phyloP scores from a whole-genome alignment of 2,797 vertebrate genomes.

The Dendrocincla fuliginosa region DNA sequence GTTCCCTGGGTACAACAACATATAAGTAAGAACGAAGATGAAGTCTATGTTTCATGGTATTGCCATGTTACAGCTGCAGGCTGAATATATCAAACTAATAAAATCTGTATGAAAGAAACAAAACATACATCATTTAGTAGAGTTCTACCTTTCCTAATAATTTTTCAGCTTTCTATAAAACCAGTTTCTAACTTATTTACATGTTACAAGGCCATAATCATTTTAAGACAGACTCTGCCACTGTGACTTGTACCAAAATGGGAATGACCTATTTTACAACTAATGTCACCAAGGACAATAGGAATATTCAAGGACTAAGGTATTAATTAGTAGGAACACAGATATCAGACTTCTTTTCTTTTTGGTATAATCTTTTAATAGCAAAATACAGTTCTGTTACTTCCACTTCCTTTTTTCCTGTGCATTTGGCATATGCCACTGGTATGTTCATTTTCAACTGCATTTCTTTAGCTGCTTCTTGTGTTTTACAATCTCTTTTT shows the following conservation, averaged over 20 bases:
- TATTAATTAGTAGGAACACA: background rate
- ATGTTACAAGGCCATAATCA: background rate
- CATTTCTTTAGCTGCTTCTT: background rate
- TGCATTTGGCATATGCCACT: background rate
- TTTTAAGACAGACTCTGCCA: background rate
- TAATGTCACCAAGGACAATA: background rate
- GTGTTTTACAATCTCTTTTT: background rate
- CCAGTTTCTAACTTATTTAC: background rate
- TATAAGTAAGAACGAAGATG: background rate
- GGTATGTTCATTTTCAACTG: background rate
- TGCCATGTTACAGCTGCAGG: background rate
- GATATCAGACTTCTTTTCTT: background rate
- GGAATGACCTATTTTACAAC: background rate
- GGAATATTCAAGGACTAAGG: background rate
- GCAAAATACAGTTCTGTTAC: background rate
- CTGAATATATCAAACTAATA: background rate
- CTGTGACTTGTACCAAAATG: background rate
- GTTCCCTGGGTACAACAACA: background rate
- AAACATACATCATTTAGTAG: background rate
- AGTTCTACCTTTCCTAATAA: background rate
- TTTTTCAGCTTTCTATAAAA: background rate
- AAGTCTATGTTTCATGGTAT: background rate
- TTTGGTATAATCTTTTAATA: background rate
- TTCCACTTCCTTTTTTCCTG: background rate
- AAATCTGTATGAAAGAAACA: background rate